phyloP scores from a whole-genome alignment of 2,797 vertebrate species.

The Muscicapa striata region DNA sequence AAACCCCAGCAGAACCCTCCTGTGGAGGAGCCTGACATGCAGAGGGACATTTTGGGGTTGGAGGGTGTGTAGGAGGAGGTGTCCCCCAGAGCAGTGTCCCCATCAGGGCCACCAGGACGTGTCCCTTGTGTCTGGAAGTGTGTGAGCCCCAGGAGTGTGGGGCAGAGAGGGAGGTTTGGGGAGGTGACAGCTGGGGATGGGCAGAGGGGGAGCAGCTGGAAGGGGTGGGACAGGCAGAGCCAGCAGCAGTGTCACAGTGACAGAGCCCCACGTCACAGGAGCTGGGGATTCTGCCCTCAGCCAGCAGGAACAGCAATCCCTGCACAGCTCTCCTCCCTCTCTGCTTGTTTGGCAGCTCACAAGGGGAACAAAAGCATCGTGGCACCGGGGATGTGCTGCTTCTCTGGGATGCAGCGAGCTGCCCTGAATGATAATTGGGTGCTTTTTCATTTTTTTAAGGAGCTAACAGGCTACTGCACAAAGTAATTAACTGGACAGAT shows the following conservation, averaged over 20 bases:
- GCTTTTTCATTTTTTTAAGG: constrained; percentile 5
- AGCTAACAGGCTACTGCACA: constrained; percentile 38
- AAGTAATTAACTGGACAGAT: constrained; percentile 70
- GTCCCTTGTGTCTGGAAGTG: background rate
- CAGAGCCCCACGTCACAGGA: background rate
- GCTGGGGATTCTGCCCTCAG: background rate
- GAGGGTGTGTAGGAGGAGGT: rapidly evolving
- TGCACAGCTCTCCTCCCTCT: background rate
- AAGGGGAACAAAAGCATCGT: constrained; percentile 7
- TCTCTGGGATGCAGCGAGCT: constrained; percentile 30
- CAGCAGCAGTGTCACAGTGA: background rate
- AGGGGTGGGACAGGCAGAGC: background rate
- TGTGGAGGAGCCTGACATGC: background rate
- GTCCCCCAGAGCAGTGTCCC: background rate
- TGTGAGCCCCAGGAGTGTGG: background rate
- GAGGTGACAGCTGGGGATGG: background rate
- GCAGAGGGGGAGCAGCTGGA: background rate
- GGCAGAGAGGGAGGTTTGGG: background rate
- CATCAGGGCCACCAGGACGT: background rate
- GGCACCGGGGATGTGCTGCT: constrained; percentile 39
- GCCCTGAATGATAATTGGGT: constrained; percentile 69
- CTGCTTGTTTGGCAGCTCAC: background rate
- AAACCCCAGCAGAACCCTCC: constrained; percentile 27
- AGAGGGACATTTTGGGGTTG: background rate
- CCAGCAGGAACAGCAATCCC: background rate